Percentiles rank a stretch among this genome's conserved stretches.
These are phyloP conservation scores for Alethe castanea DNA, from an alignment of 2,113 vertebrate genomes.

Conservation along the genomic window DNA sequence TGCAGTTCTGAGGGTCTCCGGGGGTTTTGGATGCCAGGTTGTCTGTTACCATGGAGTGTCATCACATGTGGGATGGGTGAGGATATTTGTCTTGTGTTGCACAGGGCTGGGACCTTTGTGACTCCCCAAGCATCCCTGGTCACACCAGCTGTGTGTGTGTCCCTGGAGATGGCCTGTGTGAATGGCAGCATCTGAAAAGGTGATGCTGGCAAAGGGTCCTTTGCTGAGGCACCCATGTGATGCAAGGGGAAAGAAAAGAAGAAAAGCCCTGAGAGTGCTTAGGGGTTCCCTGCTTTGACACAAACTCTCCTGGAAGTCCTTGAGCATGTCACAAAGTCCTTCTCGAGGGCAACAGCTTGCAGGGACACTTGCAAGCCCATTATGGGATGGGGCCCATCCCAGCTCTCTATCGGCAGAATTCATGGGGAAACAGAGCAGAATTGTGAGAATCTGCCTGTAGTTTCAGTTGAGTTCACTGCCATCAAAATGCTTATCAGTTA, in stretches of 20 bases:
- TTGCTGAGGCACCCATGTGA: neutral
- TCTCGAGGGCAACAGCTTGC: neutral
- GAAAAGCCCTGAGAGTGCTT: neutral
- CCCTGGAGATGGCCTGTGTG: neutral
- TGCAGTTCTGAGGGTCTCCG: neutral
- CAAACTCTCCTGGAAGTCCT: neutral
- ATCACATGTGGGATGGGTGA: neutral
- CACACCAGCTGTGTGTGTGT: neutral
- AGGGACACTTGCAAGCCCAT: neutral
- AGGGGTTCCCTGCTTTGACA: neutral
- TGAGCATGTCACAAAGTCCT: neutral
- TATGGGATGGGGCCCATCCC: neutral
- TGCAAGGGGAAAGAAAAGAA: neutral
- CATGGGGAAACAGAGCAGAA: neutral
- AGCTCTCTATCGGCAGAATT: neutral
- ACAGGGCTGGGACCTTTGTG: neutral
- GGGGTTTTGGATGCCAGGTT: neutral
- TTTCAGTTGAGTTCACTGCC: neutral
- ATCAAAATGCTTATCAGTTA: neutral
- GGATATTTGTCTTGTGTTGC: neutral
- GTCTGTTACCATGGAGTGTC: neutral
- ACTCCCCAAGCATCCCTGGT: neutral
- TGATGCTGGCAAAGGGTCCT: neutral
- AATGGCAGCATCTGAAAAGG: neutral
- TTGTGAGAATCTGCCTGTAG: neutral